These are phyloP conservation scores for Botia almorhae DNA, from an alignment of 2,797 vertebrate genomes.

Conservation along the genomic window DNA sequence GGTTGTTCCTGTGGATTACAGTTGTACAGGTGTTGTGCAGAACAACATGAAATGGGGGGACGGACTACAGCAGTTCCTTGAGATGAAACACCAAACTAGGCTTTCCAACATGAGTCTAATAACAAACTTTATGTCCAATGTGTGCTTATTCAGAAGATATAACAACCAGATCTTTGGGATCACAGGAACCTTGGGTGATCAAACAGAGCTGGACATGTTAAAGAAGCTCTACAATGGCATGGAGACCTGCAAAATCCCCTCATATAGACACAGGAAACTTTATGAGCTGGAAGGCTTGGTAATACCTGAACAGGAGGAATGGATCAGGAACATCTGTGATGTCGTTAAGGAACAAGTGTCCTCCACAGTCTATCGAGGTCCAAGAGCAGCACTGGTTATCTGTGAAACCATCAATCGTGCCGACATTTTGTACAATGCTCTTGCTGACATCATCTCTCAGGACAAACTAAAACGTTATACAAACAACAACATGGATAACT, in stretches of 20 bases:
- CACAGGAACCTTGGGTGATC: slow-evolving; percentile 72
- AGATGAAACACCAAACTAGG: slow-evolving; percentile 72
- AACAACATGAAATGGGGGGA: slow-evolving; percentile 66
- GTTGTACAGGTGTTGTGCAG: slow-evolving; percentile 70
- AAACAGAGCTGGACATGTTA: slow-evolving; percentile 64
- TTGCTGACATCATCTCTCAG: neutral
- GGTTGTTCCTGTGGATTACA: slow-evolving; percentile 68
- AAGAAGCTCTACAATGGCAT: slow-evolving; percentile 65
- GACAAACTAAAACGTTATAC: slow-evolving; percentile 60
- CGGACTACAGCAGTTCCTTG: slow-evolving; percentile 75
- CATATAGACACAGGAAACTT: slow-evolving; percentile 70
- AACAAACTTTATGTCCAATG: slow-evolving; percentile 75
- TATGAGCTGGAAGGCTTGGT: slow-evolving; percentile 68
- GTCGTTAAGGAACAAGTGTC: slow-evolving; percentile 51
- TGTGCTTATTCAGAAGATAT: slow-evolving; percentile 68
- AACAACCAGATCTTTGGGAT: slow-evolving; percentile 68
- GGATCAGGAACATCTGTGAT: slow-evolving; percentile 63
- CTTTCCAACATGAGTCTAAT: slow-evolving; percentile 68
- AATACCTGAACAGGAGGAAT: slow-evolving; percentile 44
- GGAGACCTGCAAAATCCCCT: slow-evolving; percentile 68
- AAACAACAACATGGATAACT: slow-evolving; percentile 70
- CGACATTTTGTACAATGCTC: slow-evolving; percentile 8
- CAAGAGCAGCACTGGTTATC: slow-evolving; percentile 68
- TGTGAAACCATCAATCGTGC: slow-evolving; percentile 73
- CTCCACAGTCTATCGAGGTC: slow-evolving; percentile 34